phyloP scores from a whole-genome alignment of 2,797 vertebrate genomes.

The Esox lucius region DNA sequence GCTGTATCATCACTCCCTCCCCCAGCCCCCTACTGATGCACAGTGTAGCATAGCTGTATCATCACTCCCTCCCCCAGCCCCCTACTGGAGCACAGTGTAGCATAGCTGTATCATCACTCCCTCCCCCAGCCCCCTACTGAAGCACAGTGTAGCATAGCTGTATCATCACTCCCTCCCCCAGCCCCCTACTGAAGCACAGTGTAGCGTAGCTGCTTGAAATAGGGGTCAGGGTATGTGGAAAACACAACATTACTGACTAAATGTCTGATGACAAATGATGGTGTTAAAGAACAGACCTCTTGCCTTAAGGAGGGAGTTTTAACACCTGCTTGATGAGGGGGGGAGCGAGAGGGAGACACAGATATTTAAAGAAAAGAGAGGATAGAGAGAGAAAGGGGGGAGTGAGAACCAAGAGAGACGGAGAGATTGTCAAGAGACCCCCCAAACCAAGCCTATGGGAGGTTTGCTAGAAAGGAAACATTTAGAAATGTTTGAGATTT shows the following conservation, averaged over 20 bases:
- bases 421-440: too few relatives aligned
- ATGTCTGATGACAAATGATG: conserved; percentile 60
- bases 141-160: too few relatives aligned
- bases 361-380: background rate
- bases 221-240: conserved; percentile 47
- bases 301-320: conserved; percentile 40
- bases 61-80: conserved; percentile 22
- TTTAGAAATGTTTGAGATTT: conserved; percentile 63
- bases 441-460: too few relatives aligned
- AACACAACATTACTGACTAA: conserved; percentile 57
- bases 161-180: conserved; percentile 28
- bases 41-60: background rate
- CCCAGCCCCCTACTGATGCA: conserved; percentile 1
- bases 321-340: conserved; percentile 49
- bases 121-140: conserved; percentile 9
- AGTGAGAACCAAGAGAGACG: too few relatives aligned
- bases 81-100: too few relatives aligned
- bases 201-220: conserved; percentile 18
- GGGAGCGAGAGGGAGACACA: background rate
- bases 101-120: conserved; percentile 18
- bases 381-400: background rate
- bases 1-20: conserved; percentile 21
- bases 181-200: too few relatives aligned
- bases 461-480: conserved; percentile 29
- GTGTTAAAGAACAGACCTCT: conserved; percentile 48